phyloP scores from a whole-genome alignment of 2,113 vertebrate species.

The human region DNA sequence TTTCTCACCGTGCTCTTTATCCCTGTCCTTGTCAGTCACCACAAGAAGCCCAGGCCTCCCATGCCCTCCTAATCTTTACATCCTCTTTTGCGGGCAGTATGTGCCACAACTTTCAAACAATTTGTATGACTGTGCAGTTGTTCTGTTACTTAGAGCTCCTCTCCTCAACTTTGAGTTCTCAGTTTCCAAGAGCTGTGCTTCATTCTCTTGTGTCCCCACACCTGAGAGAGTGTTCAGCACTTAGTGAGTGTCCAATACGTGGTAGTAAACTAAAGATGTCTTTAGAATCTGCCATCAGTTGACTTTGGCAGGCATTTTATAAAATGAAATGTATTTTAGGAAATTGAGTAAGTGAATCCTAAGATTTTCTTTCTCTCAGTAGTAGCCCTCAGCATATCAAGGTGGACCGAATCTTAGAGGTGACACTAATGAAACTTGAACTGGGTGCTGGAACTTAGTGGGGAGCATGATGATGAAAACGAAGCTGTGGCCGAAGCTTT shows the following conservation, averaged over 20 bases:
- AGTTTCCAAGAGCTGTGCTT: neutral
- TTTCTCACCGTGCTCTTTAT: neutral
- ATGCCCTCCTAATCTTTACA: neutral
- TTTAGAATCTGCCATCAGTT: neutral
- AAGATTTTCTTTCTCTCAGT: neutral
- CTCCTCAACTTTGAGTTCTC: neutral
- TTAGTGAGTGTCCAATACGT: neutral
- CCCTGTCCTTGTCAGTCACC: neutral
- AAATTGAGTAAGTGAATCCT: neutral
- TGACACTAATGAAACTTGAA: neutral
- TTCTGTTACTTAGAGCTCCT: neutral
- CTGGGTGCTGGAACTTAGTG: neutral
- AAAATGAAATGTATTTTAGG: neutral
- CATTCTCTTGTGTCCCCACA: neutral
- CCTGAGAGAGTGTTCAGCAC: neutral
- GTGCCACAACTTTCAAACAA: neutral
- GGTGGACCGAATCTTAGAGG: neutral
- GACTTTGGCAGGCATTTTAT: neutral
- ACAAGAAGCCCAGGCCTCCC: neutral
- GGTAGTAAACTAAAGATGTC: neutral
- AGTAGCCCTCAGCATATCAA: neutral
- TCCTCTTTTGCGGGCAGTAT: neutral
- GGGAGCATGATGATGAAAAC: neutral
- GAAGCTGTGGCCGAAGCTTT: neutral
- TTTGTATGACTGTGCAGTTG: neutral